Base-by-base conservation (phyloP, 1,140 invertebrate genomes). In the Tyrophagus putrescentiae region DNA sequence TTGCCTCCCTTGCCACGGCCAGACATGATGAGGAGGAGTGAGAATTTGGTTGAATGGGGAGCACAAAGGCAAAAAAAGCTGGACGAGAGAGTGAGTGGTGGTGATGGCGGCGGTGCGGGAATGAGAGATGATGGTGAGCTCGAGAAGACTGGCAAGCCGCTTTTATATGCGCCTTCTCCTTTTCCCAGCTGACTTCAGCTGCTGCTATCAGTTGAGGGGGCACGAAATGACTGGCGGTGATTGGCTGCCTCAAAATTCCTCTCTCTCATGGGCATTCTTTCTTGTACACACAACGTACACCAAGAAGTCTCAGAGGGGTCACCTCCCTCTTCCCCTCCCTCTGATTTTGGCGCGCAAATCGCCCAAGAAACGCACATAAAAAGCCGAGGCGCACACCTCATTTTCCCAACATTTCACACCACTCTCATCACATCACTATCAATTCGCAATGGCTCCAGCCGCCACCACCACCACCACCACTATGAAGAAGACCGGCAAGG, bases 1-100 rank as follows among this genome's bases (percentile, higher is more conserved):
- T 77, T 78, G 11, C 72, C 71, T 29, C 75, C 76, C 64, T 75
- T 75, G 11, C 71, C 72, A 44, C 73, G 67, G 18, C 73, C 72
- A 60, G 74, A 74, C 73, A 75, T 75, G n/a, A n/a, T n/a, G n/a
- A n/a, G n/a, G n/a, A n/a, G n/a, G n/a, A n/a, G n/a, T 39, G 36
- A 39, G n/a, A 39, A 39, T 13, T n/a, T 13, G n/a, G n/a, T 13
- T 13, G n/a, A 39, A 39, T 39, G 36, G n/a, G 11, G 11, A 39
- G 11, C n/a, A 13, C n/a, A 13, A n/a, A 39, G 36, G 11, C n/a
- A 13, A 39, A 13, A 39, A 13, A 39, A 11, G 11, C 36, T 13
- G n/a, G 11, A n/a, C n/a, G 36, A 39, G 11, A 39, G 36, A 13
- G 11, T 13, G n/a, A 39, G n/a, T 13, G n/a, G 11, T 39, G 36